A percentile compares a stretch with the other conserved stretches of the same genome.
phyloP scores from a whole-genome alignment of 2,888 invertebrate genomes.

The Cheilosia pagana region DNA sequence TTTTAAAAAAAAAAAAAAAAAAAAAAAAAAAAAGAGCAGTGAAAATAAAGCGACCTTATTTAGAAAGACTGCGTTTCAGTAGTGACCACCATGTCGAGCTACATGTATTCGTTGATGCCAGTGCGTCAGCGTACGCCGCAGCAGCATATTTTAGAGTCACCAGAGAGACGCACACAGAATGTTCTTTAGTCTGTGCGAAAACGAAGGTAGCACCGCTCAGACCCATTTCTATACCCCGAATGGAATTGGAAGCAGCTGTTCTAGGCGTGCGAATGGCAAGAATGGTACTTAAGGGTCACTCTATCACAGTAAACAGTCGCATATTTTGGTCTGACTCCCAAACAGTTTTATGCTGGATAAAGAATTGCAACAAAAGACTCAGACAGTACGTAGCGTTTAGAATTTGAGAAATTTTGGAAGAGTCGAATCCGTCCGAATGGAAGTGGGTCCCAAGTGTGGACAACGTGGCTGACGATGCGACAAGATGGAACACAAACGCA shows the following conservation, averaged over 20 bases:
- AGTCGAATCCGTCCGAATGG: constrained; percentile 9
- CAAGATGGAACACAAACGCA: constrained; percentile 25
- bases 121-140: constrained; percentile 27
- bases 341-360: constrained; percentile 28
- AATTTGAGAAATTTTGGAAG: constrained; percentile 19
- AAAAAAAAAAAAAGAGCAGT: not conserved
- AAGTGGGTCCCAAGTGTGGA: constrained; percentile 25
- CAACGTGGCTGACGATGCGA: constrained; percentile 35
- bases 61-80: not conserved
- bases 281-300: not conserved
- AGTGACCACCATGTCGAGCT: constrained; percentile 37
- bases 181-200: not conserved
- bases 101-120: constrained; percentile 68
- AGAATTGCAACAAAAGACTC: constrained; percentile 2
- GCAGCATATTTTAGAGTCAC: not conserved
- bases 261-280: constrained; percentile 4
- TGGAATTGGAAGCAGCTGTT: constrained; percentile 15
- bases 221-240: constrained; percentile 5
- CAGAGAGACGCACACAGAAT: not conserved
- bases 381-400: constrained; percentile 17
- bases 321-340: constrained; percentile 17
- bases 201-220: constrained; percentile 16
- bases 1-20: too few species aligned
- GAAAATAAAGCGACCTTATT: not conserved
- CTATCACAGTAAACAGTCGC: not conserved